Evolutionary conservation across 2,888 invertebrate species (phyloP).

Genomic region (Latrodectus elegans): DNA sequence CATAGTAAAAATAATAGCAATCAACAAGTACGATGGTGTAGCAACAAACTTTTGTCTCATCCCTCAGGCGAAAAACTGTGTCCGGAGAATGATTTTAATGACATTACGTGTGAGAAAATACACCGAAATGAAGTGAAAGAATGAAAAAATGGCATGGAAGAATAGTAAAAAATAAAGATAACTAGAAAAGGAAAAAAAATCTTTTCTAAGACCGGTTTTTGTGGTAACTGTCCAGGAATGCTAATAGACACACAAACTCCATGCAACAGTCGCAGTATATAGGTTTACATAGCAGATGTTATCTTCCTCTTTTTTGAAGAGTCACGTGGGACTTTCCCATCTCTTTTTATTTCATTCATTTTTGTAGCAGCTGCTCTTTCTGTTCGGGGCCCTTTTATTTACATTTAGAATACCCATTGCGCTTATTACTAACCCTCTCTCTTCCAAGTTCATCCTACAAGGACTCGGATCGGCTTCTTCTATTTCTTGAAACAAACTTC

Average conservation of each 20-base stretch:
- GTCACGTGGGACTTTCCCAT: constrained; percentile 67
- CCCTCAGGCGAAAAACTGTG: constrained; percentile 43
- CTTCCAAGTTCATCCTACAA: constrained; percentile 7
- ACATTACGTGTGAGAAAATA: constrained; percentile 66
- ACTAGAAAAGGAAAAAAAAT: constrained; percentile 24
- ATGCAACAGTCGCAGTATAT: constrained; percentile 64
- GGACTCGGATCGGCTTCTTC: not conserved
- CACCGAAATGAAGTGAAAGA: constrained; percentile 62
- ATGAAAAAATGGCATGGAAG: constrained; percentile 52
- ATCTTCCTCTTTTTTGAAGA: constrained; percentile 59
- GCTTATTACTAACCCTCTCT: constrained; percentile 45
- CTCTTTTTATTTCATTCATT: constrained; percentile 23
- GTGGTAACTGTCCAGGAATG: constrained; percentile 68
- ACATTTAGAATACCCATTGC: constrained; percentile 50
- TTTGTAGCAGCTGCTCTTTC: constrained; percentile 43
- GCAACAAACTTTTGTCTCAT: constrained; percentile 50
- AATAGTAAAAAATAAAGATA: constrained; percentile 53
- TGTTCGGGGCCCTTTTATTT: constrained; percentile 58
- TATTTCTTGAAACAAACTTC: no score
- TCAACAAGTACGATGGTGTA: constrained; percentile 54
- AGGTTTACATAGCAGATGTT: constrained; percentile 67
- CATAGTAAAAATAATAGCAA: constrained; percentile 22
- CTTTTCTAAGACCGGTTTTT: constrained; percentile 57
- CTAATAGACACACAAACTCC: constrained; percentile 69
- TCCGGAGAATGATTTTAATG: constrained; percentile 61